phyloP scores from a whole-genome alignment of 2,113 vertebrate species.

The Phalacrocorax brasilianus region DNA sequence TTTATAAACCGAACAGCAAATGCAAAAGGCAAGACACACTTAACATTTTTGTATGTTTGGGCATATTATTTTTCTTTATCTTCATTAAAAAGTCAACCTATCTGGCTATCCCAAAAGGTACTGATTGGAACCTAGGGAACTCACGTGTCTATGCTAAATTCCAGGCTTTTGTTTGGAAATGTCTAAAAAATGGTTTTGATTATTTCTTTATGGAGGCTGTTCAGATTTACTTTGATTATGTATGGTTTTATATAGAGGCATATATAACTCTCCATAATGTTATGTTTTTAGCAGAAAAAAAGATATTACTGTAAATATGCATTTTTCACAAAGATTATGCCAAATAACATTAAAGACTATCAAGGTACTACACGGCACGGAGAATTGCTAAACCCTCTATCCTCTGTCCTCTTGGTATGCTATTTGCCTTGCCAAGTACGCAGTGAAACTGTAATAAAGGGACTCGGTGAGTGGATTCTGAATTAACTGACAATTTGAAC shows the following conservation, averaged over 20 bases:
- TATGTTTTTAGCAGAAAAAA: neutral
- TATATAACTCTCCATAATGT: neutral
- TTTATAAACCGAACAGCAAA: neutral
- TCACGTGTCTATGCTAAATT: neutral
- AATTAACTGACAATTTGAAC: slow-evolving; percentile 67
- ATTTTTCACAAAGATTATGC: neutral
- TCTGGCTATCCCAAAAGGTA: neutral
- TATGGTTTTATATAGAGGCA: neutral
- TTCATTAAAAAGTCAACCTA: neutral
- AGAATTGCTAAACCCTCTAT: neutral
- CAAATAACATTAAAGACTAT: neutral
- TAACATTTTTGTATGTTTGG: neutral
- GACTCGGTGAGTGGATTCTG: slow-evolving; percentile 25
- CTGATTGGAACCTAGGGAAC: neutral
- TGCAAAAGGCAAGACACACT: neutral
- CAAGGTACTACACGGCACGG: neutral
- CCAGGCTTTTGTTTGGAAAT: neutral
- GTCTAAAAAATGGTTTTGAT: neutral
- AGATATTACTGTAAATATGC: neutral
- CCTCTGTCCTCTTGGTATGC: neutral
- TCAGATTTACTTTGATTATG: neutral
- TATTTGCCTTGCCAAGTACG: neutral
- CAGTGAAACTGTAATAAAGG: slow-evolving; percentile 27
- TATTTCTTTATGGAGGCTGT: neutral
- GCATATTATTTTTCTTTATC: neutral